Percentiles rank a stretch among this genome's conserved stretches.
Conservation (phyloP, 2,797 vertebrate species). For the Melanogrammus aeglefinus region DNA sequence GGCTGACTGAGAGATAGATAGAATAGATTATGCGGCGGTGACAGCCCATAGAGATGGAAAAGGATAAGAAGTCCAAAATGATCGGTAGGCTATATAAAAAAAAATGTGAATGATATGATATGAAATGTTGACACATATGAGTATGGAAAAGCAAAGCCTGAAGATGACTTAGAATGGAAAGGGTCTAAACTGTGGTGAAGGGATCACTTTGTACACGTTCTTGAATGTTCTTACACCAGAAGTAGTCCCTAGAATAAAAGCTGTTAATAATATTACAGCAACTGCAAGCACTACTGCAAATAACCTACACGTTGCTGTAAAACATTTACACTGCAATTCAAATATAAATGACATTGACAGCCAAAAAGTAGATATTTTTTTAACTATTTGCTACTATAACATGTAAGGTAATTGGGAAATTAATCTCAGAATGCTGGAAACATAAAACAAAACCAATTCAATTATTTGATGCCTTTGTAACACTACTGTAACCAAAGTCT, state of each 20-base stretch:
- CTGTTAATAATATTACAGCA: too few species aligned
- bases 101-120: neutral
- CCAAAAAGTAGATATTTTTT: too few species aligned
- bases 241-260: neutral
- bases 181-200: neutral
- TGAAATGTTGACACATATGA: neutral
- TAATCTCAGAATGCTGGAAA: too few species aligned
- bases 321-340: too few species aligned
- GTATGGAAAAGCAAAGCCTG: neutral
- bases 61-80: neutral
- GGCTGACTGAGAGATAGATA: constrained; percentile 7
- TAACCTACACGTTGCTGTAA: too few species aligned
- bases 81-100: neutral
- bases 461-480: too few species aligned
- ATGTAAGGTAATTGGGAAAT: too few species aligned
- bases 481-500: too few species aligned
- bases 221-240: neutral
- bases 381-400: too few species aligned
- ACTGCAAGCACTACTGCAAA: too few species aligned
- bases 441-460: too few species aligned
- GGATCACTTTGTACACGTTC: neutral
- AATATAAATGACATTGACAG: too few species aligned
- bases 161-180: neutral
- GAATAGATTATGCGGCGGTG: constrained; percentile 26
- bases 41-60: constrained; percentile 9